Conservation (phyloP, 1,140 invertebrate genomes). For the Euwallacea similis region DNA sequence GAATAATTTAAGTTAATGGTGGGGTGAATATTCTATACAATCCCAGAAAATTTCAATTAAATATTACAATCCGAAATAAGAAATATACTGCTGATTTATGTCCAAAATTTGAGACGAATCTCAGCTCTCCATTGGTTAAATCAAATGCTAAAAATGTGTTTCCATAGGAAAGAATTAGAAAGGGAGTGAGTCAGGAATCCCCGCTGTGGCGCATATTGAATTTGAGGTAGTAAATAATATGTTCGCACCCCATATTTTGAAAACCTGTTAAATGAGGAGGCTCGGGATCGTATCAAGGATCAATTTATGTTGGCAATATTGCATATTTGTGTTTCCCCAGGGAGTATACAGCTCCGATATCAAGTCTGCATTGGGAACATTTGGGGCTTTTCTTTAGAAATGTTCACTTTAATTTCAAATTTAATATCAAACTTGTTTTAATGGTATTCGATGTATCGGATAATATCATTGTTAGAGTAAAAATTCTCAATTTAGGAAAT, state of each 20-base stretch:
- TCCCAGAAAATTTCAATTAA: too few species aligned
- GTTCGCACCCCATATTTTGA: conserved; percentile 49
- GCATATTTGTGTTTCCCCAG: conserved; percentile 53
- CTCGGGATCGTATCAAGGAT: conserved; percentile 50
- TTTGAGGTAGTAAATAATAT: conserved; percentile 47
- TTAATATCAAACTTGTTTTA: neutral
- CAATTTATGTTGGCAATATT: conserved; percentile 54
- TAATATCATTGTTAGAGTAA: neutral
- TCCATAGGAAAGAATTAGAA: neutral
- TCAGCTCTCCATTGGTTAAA: too few species aligned
- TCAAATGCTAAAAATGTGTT: too few species aligned
- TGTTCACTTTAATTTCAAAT: neutral
- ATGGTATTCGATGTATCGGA: too few species aligned
- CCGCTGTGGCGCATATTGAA: conserved; percentile 2
- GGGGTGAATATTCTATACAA: too few species aligned
- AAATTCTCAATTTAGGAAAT: neutral
- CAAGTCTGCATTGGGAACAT: conserved; percentile 42
- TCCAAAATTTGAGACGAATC: too few species aligned
- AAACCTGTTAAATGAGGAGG: conserved; percentile 52
- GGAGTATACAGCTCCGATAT: conserved; percentile 44
- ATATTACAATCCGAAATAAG: too few species aligned
- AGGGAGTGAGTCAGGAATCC: neutral
- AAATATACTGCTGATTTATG: too few species aligned
- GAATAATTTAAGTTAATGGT: conserved; percentile 43
- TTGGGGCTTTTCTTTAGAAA: conserved; percentile 23